Percentiles rank a stretch among this genome's conserved stretches.
Conservation (phyloP, 2,888 invertebrate genomes). For the Philopedon plagiatum region DNA sequence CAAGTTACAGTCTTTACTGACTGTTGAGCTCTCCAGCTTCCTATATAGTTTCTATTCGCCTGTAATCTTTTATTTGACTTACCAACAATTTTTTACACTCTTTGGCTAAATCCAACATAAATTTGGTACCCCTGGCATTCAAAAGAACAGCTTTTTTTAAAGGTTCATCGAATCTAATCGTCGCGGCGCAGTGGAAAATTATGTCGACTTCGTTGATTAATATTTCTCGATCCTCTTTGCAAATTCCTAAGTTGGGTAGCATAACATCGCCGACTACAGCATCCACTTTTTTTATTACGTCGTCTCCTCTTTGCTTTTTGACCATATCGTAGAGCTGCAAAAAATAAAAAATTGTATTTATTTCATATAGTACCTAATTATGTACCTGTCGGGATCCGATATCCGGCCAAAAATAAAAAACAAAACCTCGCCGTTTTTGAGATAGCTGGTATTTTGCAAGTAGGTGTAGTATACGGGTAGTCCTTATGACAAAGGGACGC, state of each 20-base stretch:
- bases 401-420: too few species aligned
- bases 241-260: constrained; percentile 78
- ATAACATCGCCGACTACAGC: constrained; percentile 83
- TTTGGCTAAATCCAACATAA: constrained; percentile 87
- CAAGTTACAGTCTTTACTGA: too few species aligned
- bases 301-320: constrained; percentile 75
- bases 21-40: too few species aligned
- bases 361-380: too few species aligned
- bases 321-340: constrained; percentile 84
- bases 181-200: constrained; percentile 88
- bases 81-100: constrained; percentile 83
- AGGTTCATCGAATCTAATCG: constrained; percentile 90
- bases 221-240: constrained; percentile 75
- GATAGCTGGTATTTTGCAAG: too few species aligned
- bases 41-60: too few species aligned
- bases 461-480: too few species aligned
- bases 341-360: constrained; percentile 30
- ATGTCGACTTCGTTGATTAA: constrained; percentile 81
- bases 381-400: too few species aligned
- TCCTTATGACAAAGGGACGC: too few species aligned
- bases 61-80: constrained; percentile 41
- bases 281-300: constrained; percentile 77
- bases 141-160: constrained; percentile 90
- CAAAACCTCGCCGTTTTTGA: too few species aligned
- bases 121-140: constrained; percentile 93